These are phyloP conservation scores for Nasonia vitripennis DNA, from an alignment of 1,140 invertebrate genomes.

Conservation along the genomic window DNA sequence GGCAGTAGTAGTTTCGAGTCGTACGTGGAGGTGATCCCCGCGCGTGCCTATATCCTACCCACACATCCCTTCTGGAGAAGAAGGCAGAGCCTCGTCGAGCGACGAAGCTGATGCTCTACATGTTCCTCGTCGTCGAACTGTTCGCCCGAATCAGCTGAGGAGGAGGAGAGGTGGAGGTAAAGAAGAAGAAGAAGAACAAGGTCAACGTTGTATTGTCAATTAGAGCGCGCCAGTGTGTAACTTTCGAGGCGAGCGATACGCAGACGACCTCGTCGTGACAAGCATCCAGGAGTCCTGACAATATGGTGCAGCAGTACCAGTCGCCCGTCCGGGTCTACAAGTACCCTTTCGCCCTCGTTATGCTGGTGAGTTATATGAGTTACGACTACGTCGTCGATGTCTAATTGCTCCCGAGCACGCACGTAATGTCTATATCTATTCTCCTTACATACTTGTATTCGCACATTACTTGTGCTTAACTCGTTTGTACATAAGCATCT, in stretches of 20 bases:
- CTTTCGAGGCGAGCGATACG: neutral
- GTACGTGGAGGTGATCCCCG: neutral
- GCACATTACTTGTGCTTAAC: neutral
- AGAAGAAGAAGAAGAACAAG: neutral
- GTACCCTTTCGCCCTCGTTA: constrained; percentile 96
- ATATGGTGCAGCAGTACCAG: constrained; percentile 98
- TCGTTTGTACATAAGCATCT: neutral
- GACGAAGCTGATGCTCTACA: neutral
- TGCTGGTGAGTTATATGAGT: constrained; percentile 88
- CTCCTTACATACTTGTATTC: no score
- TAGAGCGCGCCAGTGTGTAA: neutral
- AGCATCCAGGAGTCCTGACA: neutral
- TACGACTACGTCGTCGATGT: neutral
- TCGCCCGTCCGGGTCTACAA: constrained; percentile 97
- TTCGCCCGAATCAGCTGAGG: neutral
- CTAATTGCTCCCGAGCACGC: neutral
- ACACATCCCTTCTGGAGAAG: neutral
- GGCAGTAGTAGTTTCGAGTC: neutral
- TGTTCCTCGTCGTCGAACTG: neutral
- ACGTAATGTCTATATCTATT: neutral
- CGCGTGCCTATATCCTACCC: neutral
- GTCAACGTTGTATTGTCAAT: neutral
- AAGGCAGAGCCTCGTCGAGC: neutral
- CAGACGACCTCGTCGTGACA: neutral
- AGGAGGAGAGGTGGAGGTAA: neutral